Base-by-base conservation (phyloP, 2,888 invertebrate genomes). In the Vanessa cardui region DNA sequence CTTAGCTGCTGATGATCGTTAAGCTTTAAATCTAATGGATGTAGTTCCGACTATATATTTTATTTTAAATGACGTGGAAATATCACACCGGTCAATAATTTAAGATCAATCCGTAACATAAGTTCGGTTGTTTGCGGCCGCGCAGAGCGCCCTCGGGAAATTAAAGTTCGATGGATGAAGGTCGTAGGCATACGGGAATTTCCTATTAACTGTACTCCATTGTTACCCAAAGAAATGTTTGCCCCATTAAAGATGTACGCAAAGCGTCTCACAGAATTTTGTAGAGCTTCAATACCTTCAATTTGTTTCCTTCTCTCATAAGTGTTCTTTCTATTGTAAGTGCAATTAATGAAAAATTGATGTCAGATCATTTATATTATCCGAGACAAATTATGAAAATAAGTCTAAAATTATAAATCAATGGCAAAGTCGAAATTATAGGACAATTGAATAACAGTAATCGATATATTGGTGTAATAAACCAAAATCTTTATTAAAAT, bases 121-220 rank as follows among this genome's bases (percentile, higher is more conserved):
- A 80, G 73, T 80, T 77, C 71, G 73, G 74, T 73, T 82, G 83
- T 86, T 86, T 84, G 84, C 78, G 85, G 84, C 82, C 85, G 80
- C 84, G 80, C 75, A 76, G 77, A 69, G 64, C 58, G 72, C 88
- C 82, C 88, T 69, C 73, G 88, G 88, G 87, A 88, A 89, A 89
- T 88, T 86, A 85, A 77, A 79, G 74, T 74, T 73, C 77, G 77
- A 82, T 80, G 78, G 77, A 80, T 79, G 78, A 80, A 83, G 80
- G 81, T 78, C 72, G 78, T 75, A 78, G 68, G 74, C 80, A 78
- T 76, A 74, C 68, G 74, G 72, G 79, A 80, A 83, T 82, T 81
- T 74, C 75, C 74, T 81, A 82, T 76, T 78, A 77, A 76, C 72
- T 74, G 70, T 66, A 72, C 71, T 73, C 71, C 72, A 71, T 72